Base-by-base conservation (phyloP, 2,797 vertebrate species). In the Zenarchopterus dispar region DNA sequence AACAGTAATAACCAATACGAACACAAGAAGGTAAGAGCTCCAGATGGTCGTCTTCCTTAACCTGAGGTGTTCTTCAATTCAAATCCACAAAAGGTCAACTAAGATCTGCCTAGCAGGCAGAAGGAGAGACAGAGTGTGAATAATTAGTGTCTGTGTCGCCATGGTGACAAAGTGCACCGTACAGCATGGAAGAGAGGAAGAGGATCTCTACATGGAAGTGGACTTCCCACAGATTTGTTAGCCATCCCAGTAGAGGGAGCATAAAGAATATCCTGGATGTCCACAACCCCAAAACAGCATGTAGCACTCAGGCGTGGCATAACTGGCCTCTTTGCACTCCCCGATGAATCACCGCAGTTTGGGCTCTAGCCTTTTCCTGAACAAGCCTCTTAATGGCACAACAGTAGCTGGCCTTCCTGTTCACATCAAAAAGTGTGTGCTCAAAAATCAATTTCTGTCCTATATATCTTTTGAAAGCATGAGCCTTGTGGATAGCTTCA, bases 61-160 rank as follows among this genome's bases (percentile, higher is more conserved):
- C 77, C 80, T 60, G 80, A 81, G 80, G 88, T 78, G 74, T 82
- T 89, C 81, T 80, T 86, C 84, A 84, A 85, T 88, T 85, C 80
- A 80, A 86, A 90, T 91, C 85, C 78, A 70, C 81, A 77, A 91
- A 92, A 93, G 93, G 93, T 94, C 93, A 93, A 91, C 84, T 86
- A 77, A 91, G 92, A 92, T 91, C 82, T 87, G 81, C 84, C 88
- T 86, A 80, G 78, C 81, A 82, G 80, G 65, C 80, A 61, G 48
- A 46, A 42, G 74, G 62, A 56, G 77, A 81, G 67, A 80, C 73
- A 84, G 84, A 73, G 84, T 81, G 83, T 87, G 91, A 91, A 92
- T 90, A 91, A 93, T 92, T 93, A 91, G 90, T 90, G 82, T 81
- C 84, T 81, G 88, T 63, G 90, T 94, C 91, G 83, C 92, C 91